Evolutionary conservation across 2,888 invertebrate genomes (phyloP), one percentile per base, ranked within the genome.

Genomic region (Leuctra nigra): DNA sequence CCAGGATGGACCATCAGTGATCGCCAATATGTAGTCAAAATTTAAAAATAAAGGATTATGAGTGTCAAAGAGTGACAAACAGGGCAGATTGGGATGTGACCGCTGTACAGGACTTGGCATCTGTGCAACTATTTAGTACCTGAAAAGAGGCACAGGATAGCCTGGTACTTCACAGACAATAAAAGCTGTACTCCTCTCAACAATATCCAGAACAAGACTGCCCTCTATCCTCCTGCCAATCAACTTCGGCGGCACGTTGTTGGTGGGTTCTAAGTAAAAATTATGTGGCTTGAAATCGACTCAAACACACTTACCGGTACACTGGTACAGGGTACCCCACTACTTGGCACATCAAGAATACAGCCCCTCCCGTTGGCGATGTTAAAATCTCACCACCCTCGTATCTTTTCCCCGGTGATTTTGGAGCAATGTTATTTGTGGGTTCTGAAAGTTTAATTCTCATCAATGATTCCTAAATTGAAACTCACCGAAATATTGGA

Each of bases 381-480:
- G 54, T 47, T 38, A 61, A 39, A 41, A 80, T 72, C 66, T 80
- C 73, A 59, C 75, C 75, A 65, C 73, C 75, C 59, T 74, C 73
- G 64, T 73, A 70, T 65, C 73, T 76, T 67, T 75, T 75, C 57
- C 75, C 75, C 36, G 75, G 66, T 18, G 72, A 68, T 63, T 75
- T 75, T 63, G 83, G 83, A 59, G 81, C 76, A 66, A 83, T 79
- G 72, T 83, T 82, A 75, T 78, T 83, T 54, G 82, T 83, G 54
- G 83, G 83, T 75, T 84, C 83, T 84, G 80, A 50, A 50, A 50
- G 14, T 23, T 23, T 2, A 23, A 23, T 29, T 29, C 29, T 29
- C 6, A 29, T 11, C 11, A 11, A 29, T 6, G 11, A 29, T 6
- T 29, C 11, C 29, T 29, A 29, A 11, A 29, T 29, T 29, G 29